Conservation (phyloP, 2,888 invertebrate species). For the Euclidia mi region DNA sequence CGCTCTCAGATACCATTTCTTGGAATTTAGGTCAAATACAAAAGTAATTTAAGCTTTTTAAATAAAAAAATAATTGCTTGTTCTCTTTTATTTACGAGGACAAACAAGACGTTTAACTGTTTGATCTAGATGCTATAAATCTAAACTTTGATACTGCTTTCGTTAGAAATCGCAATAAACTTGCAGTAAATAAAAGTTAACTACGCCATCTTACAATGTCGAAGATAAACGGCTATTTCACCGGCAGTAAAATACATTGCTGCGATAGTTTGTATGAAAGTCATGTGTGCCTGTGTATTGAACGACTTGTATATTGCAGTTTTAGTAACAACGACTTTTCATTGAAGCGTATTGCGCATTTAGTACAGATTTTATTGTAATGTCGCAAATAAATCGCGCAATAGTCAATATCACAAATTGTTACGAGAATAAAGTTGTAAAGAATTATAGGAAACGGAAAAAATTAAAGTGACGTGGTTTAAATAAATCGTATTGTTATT, state of each 20-base stretch:
- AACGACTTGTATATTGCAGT: conserved; percentile 21
- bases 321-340: conserved; percentile 2
- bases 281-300: conserved; percentile 34
- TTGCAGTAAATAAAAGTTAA: conserved; percentile 40
- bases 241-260: conserved; percentile 41
- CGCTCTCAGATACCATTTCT: no score
- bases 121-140: conserved; percentile 6
- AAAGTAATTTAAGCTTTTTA: no score
- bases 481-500: neutral
- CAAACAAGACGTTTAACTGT: neutral
- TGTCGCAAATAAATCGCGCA: neutral
- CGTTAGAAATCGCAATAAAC: conserved; percentile 45
- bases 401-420: neutral
- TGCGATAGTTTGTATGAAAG: conserved; percentile 31
- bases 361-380: conserved; percentile 3
- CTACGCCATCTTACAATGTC: conserved; percentile 40
- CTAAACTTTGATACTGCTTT: conserved; percentile 3
- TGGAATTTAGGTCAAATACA: no score
- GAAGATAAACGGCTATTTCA: conserved; percentile 44
- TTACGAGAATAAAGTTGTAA: neutral
- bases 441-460: neutral
- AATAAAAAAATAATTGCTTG: no score
- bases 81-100: no score
- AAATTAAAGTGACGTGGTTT: neutral
- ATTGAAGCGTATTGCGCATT: conserved; percentile 7